Conservation (phyloP, 2,888 invertebrate species). For the Phyto melanocephala region DNA sequence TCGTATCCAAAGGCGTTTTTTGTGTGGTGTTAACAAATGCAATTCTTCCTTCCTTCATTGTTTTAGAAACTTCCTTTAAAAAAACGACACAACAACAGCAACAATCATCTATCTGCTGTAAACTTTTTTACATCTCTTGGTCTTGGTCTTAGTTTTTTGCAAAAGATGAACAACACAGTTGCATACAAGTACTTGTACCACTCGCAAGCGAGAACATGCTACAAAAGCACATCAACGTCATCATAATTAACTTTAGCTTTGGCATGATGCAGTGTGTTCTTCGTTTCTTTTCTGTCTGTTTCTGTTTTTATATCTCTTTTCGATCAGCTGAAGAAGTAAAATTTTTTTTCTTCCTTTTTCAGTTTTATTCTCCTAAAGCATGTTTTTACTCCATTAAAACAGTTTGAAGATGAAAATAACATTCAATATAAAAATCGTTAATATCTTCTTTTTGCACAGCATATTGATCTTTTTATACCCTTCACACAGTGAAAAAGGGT, state of each 20-base stretch:
- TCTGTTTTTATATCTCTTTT: conserved; percentile 48
- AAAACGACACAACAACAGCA: conserved; percentile 7
- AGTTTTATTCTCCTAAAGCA: conserved; percentile 44
- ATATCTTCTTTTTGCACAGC: conserved; percentile 37
- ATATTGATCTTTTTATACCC: conserved; percentile 9
- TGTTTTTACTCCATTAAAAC: conserved; percentile 60
- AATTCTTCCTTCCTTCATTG: conserved; percentile 62
- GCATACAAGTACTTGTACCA: conserved; percentile 17
- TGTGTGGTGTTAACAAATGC: conserved; percentile 56
- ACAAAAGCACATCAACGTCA: conserved; percentile 56
- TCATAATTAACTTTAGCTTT: conserved; percentile 60
- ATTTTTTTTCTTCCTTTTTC: conserved; percentile 10
- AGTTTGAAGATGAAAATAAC: conserved; percentile 43
- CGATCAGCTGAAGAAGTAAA: conserved; percentile 53
- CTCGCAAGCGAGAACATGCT: conserved; percentile 37
- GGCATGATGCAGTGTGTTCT: conserved; percentile 45
- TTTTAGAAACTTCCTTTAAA: conserved; percentile 61
- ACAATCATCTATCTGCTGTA: conserved; percentile 11
- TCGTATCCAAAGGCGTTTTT: conserved; percentile 40
- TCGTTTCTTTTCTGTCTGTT: conserved; percentile 6
- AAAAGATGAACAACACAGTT: conserved; percentile 13
- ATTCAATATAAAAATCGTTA: conserved; percentile 53
- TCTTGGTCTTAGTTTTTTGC: background rate
- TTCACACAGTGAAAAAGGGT: no score
- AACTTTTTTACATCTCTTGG: conserved; percentile 17